Evolutionary conservation across 2,113 vertebrate species (phyloP), one percentile per base, ranked within the genome.

Genomic region (Serranochromis macrocephalus): DNA sequence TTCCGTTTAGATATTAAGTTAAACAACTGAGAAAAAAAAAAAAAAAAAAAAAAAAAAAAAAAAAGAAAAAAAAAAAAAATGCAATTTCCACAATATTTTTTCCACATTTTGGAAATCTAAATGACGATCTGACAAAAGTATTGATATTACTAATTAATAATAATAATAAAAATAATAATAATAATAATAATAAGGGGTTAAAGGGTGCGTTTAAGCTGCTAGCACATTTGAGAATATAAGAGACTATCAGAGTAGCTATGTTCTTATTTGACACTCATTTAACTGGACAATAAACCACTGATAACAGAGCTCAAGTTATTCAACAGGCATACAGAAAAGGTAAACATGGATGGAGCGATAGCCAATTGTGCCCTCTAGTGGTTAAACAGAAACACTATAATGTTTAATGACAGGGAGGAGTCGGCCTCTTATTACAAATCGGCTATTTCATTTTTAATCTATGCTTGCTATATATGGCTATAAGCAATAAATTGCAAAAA

Each of bases 31-130:
- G 21, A 9, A 4, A 2, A 51, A 7, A 24, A 54, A 3, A 1
- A n/a, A 31, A 3, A 29, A 29, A 51, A 9, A 3, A 7, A 3
- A 1, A 6, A 53, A 0, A 24, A 13, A 53, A n/a, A 4, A 7
- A 6, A 1, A 6, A 54, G 0, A 55, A 24, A 51, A 9, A 4
- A 7, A 4, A 5, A 1, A 6, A 54, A 0, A 55, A 24, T 1
- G 5, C n/a, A 45, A 26, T 73, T 73, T 26, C 21, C n/a, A 31
- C 55, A 58, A 5, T 31, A 71, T 21, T 71, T 71, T 71, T 71
- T 24, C 38, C 1, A 71, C 33, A 71, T 42, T 71, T 71, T 0
- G 1, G 66, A 26, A 42, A 42, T 45, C 8, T 26, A 63, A 71
- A 26, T 45, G n/a, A 73, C 21, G 0, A 73, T 26, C 13, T 45